Evolutionary conservation across 2,113 vertebrate species (phyloP).

Genomic region (Pelobates fuscus): DNA sequence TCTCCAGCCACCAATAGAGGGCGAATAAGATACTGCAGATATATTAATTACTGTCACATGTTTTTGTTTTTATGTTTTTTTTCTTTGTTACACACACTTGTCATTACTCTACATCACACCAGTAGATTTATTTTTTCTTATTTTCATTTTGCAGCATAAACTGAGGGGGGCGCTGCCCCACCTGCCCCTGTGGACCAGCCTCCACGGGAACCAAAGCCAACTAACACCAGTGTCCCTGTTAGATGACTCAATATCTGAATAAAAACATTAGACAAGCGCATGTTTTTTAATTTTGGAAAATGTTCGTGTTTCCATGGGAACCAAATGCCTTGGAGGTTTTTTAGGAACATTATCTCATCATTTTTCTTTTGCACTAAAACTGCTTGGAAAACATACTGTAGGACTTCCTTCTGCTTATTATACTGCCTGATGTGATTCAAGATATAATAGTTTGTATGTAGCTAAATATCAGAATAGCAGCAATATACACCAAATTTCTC

Average conservation of each 20-base stretch:
- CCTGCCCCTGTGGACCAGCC: too few species aligned
- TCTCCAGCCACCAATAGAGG: too few species aligned
- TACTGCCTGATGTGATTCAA: not conserved
- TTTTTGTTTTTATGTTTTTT: too few species aligned
- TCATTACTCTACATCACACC: too few species aligned
- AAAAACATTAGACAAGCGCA: constrained; percentile 37
- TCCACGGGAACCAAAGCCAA: not conserved
- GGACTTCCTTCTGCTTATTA: not conserved
- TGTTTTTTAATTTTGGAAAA: constrained; percentile 36
- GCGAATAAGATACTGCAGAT: too few species aligned
- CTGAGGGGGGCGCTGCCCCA: too few species aligned
- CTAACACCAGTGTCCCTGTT: not conserved
- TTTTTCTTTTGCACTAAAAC: constrained; percentile 22
- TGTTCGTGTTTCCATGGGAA: constrained; percentile 25
- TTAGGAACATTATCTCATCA: constrained; percentile 29
- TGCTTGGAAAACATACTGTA: not conserved
- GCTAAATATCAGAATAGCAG: not conserved
- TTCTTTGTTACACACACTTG: too few species aligned
- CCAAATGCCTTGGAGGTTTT: constrained; percentile 32
- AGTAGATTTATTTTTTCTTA: too few species aligned
- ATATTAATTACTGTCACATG: too few species aligned
- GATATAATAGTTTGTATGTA: not conserved
- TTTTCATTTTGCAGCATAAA: too few species aligned
- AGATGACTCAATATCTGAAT: constrained; percentile 1
- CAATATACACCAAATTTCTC: not conserved